Base-by-base conservation (phyloP, 92 coral and sea anemone genomes). In the Isaurus tuberculatus region DNA sequence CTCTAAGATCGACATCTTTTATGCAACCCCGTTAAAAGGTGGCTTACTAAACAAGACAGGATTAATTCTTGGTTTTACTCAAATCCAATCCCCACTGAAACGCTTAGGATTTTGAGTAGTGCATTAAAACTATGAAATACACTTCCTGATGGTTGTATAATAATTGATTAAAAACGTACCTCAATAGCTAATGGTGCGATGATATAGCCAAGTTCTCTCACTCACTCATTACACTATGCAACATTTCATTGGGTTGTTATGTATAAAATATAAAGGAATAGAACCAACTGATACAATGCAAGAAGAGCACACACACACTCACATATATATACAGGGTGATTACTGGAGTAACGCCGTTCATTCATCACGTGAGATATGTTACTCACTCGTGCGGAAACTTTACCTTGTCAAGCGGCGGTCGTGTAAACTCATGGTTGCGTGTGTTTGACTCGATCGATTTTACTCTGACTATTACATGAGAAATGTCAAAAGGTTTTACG, bases 381-480 rank as follows among this genome's bases (percentile, higher is more conserved):
- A 64, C 14, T 37, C 82, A 77, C n/a, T 34, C 70, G 82, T 60
- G 82, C 51, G 53, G 69, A 77, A 58, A 77, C 51, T 44, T 10
- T 17, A n/a, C n/a, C n/a, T n/a, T n/a, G n/a, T n/a, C n/a, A n/a
- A n/a, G n/a, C n/a, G n/a, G n/a, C n/a, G n/a, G n/a, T n/a, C n/a
- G n/a, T n/a, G n/a, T n/a, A n/a, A n/a, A n/a, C n/a, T n/a, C n/a
- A n/a, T n/a, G n/a, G n/a, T n/a, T n/a, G n/a, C n/a, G n/a, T n/a
- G n/a, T n/a, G n/a, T n/a, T n/a, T n/a, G n/a, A n/a, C n/a, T n/a
- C n/a, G n/a, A n/a, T n/a, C n/a, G n/a, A n/a, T n/a, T n/a, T n/a
- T n/a, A n/a, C n/a, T n/a, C n/a, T n/a, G n/a, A n/a, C n/a, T n/a
- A n/a, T n/a, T n/a, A n/a, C n/a, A n/a, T n/a, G n/a, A n/a, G n/a